Evolutionary conservation across 2,113 vertebrate genomes (phyloP).

Genomic region (Sarotherodon lohbergeri): DNA sequence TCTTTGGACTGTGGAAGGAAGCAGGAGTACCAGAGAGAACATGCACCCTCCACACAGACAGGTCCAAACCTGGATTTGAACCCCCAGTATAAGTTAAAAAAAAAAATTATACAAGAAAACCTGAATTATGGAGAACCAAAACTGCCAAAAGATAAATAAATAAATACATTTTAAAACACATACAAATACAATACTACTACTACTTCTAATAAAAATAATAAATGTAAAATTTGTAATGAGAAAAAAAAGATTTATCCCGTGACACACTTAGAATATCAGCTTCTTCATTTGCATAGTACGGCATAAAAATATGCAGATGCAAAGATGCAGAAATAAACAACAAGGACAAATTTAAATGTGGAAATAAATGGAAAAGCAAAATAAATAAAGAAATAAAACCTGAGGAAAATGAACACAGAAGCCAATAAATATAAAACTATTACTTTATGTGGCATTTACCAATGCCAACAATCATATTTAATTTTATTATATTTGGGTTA

Average conservation of each 20-base stretch:
- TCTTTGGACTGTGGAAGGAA: background rate
- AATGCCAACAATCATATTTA: background rate
- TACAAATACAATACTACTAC: background rate
- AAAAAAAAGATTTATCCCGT: background rate
- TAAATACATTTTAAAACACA: background rate
- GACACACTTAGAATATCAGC: background rate
- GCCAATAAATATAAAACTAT: background rate
- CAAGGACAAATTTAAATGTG: background rate
- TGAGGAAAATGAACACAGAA: background rate
- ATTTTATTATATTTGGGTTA: background rate
- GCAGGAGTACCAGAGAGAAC: background rate
- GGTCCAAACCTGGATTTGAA: background rate
- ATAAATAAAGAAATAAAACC: fast-evolving
- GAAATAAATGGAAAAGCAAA: background rate
- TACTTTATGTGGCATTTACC: background rate
- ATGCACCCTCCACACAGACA: background rate
- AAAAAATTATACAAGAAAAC: background rate
- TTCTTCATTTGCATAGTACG: background rate
- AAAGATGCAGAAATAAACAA: background rate
- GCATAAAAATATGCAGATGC: background rate
- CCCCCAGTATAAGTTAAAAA: background rate
- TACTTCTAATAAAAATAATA: background rate
- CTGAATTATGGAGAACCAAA: background rate
- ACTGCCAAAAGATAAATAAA: background rate
- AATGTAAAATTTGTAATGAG: background rate